phyloP scores from a whole-genome alignment of 2,888 invertebrate genomes.

The Dendrolimus pini region DNA sequence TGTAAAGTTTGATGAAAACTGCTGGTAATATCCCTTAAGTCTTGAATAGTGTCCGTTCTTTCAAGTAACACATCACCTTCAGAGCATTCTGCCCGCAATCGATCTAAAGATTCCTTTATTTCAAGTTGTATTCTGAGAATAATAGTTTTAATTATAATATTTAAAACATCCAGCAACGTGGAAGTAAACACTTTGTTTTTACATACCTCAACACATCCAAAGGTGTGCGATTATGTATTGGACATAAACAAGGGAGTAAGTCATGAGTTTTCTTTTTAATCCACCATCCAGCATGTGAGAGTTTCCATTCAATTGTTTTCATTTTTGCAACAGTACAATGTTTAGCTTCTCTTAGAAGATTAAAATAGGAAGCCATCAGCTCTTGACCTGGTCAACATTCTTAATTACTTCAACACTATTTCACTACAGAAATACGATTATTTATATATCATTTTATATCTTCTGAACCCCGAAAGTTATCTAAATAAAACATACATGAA shows the following conservation, averaged over 20 bases:
- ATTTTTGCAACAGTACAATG: conserved; percentile 44
- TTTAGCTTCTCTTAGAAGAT: conserved; percentile 46
- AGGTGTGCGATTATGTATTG: conserved; percentile 48
- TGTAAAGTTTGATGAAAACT: conserved; percentile 15
- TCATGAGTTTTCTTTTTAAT: conserved; percentile 36
- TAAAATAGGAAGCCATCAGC: conserved; percentile 59
- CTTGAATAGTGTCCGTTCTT: conserved; percentile 27
- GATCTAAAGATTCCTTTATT: conserved; percentile 10
- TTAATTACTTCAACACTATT: too few species aligned
- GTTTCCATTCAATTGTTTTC: conserved; percentile 69
- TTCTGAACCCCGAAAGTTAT: too few species aligned
- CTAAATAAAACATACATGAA: too few species aligned
- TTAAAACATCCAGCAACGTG: too few species aligned
- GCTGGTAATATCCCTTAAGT: conserved; percentile 38
- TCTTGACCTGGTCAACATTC: conserved; percentile 56
- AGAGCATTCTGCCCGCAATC: conserved; percentile 10
- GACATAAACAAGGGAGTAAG: conserved; percentile 47
- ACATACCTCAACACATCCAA: conserved; percentile 51
- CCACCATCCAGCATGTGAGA: conserved; percentile 60
- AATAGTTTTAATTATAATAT: conserved; percentile 1
- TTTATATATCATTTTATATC: too few species aligned
- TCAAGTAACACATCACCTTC: conserved; percentile 18
- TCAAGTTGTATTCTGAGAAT: conserved; percentile 28
- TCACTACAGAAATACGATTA: too few species aligned
- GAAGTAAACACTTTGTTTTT: too few species aligned